Evolutionary conservation across 2,888 invertebrate species (phyloP), one percentile per base, ranked within the genome.

Genomic region (Drosophila falleni): DNA sequence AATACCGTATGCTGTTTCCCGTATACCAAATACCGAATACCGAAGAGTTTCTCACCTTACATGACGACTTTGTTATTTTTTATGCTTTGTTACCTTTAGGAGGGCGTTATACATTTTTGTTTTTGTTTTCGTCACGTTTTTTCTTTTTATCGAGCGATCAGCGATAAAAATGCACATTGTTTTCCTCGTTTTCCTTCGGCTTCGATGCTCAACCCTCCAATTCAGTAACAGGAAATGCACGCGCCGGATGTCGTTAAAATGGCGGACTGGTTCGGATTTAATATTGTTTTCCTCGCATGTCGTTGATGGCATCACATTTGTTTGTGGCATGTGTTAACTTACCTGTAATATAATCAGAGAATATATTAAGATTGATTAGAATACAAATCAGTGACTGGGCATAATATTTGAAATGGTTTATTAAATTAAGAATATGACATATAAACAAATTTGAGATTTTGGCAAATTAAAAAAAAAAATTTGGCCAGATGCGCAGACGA

Each of bases 51-150:
- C 41, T 63, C 42, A 54, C 49, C 75, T 51, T 33, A 54, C 53
- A 35, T 58, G 47, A 62, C 67, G 49, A 64, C 71, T 65, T 55
- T 51, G 31, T 70, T 80, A 73, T 51, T 65, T 80, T 82, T 55
- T 76, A 70, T 70, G 78, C 70, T 65, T 83, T 68, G 83, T 75
- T 79, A 79, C 79, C 79, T 79, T 78, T 26, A 15, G 23, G 37
- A 61, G 64, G 65, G 49, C n/a, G 39, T 56, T 63, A 51, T 53
- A 54, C 54, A 62, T 33, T 8, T 44, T 50, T 50, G n/a, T 74
- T 82, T 5, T 44, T 50, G 47, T 74, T 89, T 79, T 80, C 66
- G 81, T 89, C 90, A 87, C 90, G 90, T 86, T 83, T 72, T 63
- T 71, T 51, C 26, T 51, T 51, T 13, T 39, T 49, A 37, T 74